phyloP scores from a whole-genome alignment of 1,140 invertebrate species.

The Anagrus nilaparvatae region DNA sequence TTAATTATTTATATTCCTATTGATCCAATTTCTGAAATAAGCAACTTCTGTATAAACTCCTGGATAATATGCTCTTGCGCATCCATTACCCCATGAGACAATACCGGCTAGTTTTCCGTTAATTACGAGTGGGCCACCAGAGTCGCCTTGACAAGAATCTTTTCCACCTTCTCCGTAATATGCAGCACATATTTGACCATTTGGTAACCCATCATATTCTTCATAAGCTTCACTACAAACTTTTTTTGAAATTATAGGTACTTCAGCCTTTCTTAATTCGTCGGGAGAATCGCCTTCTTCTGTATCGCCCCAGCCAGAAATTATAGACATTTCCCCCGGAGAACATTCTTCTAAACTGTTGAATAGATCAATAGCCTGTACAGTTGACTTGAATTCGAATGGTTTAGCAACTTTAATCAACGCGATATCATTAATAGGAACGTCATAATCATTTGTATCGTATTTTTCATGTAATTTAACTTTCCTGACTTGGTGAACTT shows the following conservation, averaged over 20 bases:
- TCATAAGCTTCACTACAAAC: too few species aligned
- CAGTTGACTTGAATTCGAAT: not conserved
- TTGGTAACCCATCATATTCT: too few species aligned
- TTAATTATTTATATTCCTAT: too few species aligned
- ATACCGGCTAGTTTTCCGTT: conserved; percentile 32
- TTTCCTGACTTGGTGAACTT: conserved; percentile 16
- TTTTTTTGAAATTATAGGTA: too few species aligned
- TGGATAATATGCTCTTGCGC: conserved; percentile 39
- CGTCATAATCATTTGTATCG: conserved; percentile 38
- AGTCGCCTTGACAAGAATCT: conserved; percentile 22
- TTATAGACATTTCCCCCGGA: too few species aligned
- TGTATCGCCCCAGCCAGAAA: too few species aligned
- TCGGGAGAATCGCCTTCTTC: too few species aligned
- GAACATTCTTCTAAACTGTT: too few species aligned
- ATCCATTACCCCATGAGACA: conserved; percentile 42
- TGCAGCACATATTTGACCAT: too few species aligned
- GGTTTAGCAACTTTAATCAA: not conserved
- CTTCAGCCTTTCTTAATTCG: too few species aligned
- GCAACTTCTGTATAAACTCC: conserved; percentile 45
- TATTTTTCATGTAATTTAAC: conserved; percentile 26
- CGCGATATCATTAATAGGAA: conserved; percentile 34
- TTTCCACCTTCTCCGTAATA: conserved; percentile 4
- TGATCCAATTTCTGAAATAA: conserved; percentile 28
- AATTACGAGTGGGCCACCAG: conserved; percentile 22
- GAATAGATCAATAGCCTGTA: too few species aligned